Evolutionary conservation across 2,113 vertebrate genomes (phyloP).

Genomic region (Ochotona curzoniae): DNA sequence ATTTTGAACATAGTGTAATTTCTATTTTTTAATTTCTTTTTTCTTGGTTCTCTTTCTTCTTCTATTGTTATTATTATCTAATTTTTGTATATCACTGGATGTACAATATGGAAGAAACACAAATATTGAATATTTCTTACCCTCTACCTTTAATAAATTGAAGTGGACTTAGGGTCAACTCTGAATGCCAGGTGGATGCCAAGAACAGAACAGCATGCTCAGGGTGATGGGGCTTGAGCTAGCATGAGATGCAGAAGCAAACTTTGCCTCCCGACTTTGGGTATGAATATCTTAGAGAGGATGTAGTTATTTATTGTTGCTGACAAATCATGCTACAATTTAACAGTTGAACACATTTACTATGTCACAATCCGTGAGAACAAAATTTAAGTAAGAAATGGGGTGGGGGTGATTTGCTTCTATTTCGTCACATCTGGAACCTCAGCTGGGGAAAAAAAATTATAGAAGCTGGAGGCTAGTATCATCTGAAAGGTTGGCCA

Average conservation of each 20-base stretch:
- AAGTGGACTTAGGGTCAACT: no score
- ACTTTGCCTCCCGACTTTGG: no score
- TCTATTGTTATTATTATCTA: no score
- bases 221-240: neutral
- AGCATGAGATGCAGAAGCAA: neutral
- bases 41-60: no score
- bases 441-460: neutral
- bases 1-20: neutral
- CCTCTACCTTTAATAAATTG: neutral
- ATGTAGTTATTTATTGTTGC: neutral
- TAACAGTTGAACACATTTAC: neutral
- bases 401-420: neutral
- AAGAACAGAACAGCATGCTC: fast-evolving
- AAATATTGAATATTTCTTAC: neutral
- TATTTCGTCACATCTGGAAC: neutral
- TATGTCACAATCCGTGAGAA: neutral
- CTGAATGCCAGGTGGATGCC: neutral
- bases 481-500: neutral
- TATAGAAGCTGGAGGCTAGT: no score
- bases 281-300: neutral
- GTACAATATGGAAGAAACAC: no score
- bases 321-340: neutral
- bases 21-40: neutral
- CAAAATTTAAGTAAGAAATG: neutral
- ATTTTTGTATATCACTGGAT: neutral